A percentile compares a stretch with the other conserved stretches of the same genome.
These are phyloP conservation scores for Drosophila parabipectinata DNA, from an alignment of 1,140 invertebrate genomes.

Conservation along the genomic window DNA sequence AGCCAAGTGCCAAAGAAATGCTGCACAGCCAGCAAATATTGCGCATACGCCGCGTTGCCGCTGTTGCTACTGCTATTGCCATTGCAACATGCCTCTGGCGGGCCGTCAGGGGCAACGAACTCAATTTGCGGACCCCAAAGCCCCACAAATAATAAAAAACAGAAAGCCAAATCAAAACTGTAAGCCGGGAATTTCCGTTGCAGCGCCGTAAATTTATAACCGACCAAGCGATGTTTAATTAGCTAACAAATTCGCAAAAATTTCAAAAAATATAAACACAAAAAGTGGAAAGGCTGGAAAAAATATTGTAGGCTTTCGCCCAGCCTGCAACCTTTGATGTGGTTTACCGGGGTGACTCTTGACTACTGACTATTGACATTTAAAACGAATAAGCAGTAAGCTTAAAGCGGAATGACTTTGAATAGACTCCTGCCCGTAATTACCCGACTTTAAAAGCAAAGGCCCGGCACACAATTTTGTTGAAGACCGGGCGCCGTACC, in stretches of 20 bases:
- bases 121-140: slow-evolving; percentile 56
- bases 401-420: slow-evolving; percentile 38
- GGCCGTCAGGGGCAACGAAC: slow-evolving; percentile 74
- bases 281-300: slow-evolving; percentile 6
- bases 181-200: slow-evolving; percentile 61
- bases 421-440: slow-evolving; percentile 40
- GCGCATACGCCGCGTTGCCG: slow-evolving; percentile 72
- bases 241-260: slow-evolving; percentile 48
- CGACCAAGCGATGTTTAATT: slow-evolving; percentile 71
- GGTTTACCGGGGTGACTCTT: slow-evolving; percentile 22
- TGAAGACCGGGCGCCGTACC: slow-evolving; percentile 17
- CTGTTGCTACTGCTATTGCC: not conserved
- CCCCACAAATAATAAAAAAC: slow-evolving; percentile 16
- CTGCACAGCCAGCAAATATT: slow-evolving; percentile 80
- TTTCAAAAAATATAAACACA: slow-evolving; percentile 22
- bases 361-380: slow-evolving; percentile 37
- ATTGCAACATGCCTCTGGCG: slow-evolving; percentile 41
- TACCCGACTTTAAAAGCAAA: slow-evolving; percentile 52
- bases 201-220: slow-evolving; percentile 57
- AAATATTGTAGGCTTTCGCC: not conserved
- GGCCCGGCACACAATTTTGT: slow-evolving; percentile 1
- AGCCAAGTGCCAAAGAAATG: slow-evolving; percentile 78
- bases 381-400: slow-evolving; percentile 12
- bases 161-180: slow-evolving; percentile 56
- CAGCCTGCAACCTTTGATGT: slow-evolving; percentile 40